Percentiles rank a stretch among this genome's conserved stretches.
Evolutionary conservation across 92 coral and sea anemone genomes (phyloP).

Genomic region (Paragorgia papillata): DNA sequence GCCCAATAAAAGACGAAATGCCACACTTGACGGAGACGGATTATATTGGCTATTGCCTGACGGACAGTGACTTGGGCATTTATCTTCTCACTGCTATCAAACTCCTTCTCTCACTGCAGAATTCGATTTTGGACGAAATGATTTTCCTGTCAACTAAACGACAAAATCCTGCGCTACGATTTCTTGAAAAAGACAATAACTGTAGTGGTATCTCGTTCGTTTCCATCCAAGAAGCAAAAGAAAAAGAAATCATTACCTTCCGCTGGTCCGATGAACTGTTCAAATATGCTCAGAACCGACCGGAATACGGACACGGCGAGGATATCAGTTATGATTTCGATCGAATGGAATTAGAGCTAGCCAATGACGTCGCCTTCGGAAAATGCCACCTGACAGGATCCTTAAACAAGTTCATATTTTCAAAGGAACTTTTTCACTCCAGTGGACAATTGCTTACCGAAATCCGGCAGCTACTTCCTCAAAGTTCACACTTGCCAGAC

Average conservation of each 20-base stretch:
- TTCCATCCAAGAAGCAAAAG: conserved; percentile 85
- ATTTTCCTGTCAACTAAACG: conserved; percentile 69
- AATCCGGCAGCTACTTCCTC: conserved; percentile 69
- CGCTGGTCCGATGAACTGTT: conserved; percentile 80
- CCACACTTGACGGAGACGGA: conserved; percentile 74
- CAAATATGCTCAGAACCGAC: conserved; percentile 73
- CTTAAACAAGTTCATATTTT: conserved; percentile 75
- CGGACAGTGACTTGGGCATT: conserved; percentile 69
- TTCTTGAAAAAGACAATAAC: conserved; percentile 60
- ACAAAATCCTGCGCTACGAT: conserved; percentile 70
- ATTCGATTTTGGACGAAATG: conserved; percentile 69
- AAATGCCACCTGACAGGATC: conserved; percentile 74
- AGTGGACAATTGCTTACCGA: conserved; percentile 78
- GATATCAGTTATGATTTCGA: conserved; percentile 75
- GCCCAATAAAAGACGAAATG: conserved; percentile 27
- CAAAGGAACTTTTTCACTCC: conserved; percentile 89
- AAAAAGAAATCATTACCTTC: conserved; percentile 78
- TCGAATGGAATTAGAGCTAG: conserved; percentile 82
- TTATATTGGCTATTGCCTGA: conserved; percentile 73
- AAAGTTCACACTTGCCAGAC: conserved; percentile 61
- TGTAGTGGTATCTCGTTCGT: conserved; percentile 57
- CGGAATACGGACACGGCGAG: conserved; percentile 84
- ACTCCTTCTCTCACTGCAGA: conserved; percentile 74
- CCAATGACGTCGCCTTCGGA: conserved; percentile 70
- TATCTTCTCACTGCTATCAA: conserved; percentile 69